Conservation (phyloP, 2,888 invertebrate genomes). For the Melitaea athalia region DNA sequence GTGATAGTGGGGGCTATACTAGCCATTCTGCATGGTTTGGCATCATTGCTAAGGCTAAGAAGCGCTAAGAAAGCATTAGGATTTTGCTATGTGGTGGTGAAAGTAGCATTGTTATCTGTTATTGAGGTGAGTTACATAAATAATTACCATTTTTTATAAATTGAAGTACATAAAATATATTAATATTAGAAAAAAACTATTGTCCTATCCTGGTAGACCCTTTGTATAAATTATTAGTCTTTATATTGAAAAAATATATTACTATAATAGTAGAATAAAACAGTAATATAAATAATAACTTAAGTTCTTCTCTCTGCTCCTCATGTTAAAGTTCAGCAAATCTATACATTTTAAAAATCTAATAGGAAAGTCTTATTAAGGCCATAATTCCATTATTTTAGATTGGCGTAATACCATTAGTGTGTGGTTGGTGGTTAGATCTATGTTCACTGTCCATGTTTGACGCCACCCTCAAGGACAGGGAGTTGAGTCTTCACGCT, state of each 20-base stretch:
- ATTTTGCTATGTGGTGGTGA: slow-evolving; percentile 94
- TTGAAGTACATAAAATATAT: no score
- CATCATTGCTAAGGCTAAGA: slow-evolving; percentile 89
- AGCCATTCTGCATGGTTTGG: slow-evolving; percentile 91
- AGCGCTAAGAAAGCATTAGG: slow-evolving; percentile 93
- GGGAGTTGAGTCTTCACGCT: slow-evolving; percentile 92
- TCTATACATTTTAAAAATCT: no score
- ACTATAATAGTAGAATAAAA: background rate
- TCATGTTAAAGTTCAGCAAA: no score
- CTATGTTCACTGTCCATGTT: slow-evolving; percentile 97
- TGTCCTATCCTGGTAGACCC: no score
- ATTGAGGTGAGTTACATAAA: slow-evolving; percentile 88
- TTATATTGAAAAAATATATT: no score
- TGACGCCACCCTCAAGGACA: slow-evolving; percentile 93
- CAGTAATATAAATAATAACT: background rate
- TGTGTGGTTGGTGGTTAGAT: slow-evolving; percentile 99
- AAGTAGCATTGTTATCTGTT: slow-evolving; percentile 96
- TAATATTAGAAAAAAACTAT: no score
- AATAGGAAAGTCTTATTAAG: background rate
- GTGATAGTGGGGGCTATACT: slow-evolving; percentile 92
- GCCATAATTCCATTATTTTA: slow-evolving; percentile 41
- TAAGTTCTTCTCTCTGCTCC: no score
- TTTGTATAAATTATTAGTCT: no score
- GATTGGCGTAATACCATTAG: slow-evolving; percentile 97
- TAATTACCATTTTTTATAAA: background rate